phyloP scores from a whole-genome alignment of 2,888 invertebrate genomes.

The Diogma glabrata region DNA sequence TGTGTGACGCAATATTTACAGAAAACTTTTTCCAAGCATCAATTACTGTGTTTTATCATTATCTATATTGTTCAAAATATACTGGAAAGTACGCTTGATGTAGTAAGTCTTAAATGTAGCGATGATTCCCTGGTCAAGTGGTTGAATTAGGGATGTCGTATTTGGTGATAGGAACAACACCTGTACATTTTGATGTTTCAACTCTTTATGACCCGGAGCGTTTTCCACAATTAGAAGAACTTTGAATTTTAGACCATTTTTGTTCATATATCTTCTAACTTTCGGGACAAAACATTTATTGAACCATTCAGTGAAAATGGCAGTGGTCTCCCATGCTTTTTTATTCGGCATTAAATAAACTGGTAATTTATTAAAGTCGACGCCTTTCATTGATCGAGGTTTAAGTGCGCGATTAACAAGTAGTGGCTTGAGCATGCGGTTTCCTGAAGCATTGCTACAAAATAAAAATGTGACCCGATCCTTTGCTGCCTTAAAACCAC shows the following conservation, averaged over 20 bases:
- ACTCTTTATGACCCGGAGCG: conserved; percentile 15
- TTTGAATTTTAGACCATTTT: conserved; percentile 17
- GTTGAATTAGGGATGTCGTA: conserved; percentile 2
- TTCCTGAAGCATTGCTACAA: not conserved
- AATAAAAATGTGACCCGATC: not conserved
- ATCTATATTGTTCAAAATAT: not conserved
- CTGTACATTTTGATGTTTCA: conserved; percentile 6
- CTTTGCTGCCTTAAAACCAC: not conserved
- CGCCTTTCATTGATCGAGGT: not conserved
- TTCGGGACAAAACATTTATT: conserved; percentile 14
- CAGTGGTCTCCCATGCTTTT: not conserved
- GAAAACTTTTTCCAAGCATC: not conserved
- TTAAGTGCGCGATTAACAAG: not conserved
- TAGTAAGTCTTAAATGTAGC: conserved; percentile 23
- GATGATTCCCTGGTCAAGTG: conserved; percentile 15
- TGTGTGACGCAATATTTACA: not conserved
- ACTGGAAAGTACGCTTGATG: not conserved
- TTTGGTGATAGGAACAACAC: conserved; percentile 5
- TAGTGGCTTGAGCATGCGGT: not conserved
- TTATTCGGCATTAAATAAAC: not conserved
- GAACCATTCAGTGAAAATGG: not conserved
- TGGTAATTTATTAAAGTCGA: not conserved
- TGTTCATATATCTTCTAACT: conserved; percentile 15
- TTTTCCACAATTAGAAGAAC: conserved; percentile 17
- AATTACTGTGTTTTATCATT: not conserved